phyloP scores from a whole-genome alignment of 2,888 invertebrate genomes.

The Daptonema setosum region DNA sequence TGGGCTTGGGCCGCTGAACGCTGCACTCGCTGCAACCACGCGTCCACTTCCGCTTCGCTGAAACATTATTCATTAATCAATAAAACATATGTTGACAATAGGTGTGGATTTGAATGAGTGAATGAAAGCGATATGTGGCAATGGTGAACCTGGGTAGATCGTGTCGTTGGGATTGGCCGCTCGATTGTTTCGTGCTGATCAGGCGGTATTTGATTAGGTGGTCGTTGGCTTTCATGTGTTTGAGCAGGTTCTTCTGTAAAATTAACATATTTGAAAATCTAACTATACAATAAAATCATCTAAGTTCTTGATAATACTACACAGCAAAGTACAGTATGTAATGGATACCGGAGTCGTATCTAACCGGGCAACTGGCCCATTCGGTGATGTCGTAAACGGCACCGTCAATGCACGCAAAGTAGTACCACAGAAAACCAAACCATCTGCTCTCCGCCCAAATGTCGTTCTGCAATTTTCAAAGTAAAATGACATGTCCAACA shows the following conservation, averaged over 20 bases:
- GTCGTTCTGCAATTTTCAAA: constrained; percentile 46
- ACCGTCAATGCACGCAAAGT: constrained; percentile 87
- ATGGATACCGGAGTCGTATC: background rate
- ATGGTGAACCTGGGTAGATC: background rate
- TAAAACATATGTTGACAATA: too few species aligned
- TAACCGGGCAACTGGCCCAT: constrained; percentile 77
- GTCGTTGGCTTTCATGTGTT: constrained; percentile 65
- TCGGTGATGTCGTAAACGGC: constrained; percentile 84
- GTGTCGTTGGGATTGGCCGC: background rate
- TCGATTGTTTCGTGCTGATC: background rate
- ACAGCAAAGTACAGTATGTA: background rate
- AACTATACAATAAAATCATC: background rate
- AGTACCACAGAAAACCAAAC: constrained; percentile 73
- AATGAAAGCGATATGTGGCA: too few species aligned
- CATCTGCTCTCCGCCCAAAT: constrained; percentile 77
- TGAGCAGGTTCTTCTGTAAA: constrained; percentile 40
- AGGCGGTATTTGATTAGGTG: constrained; percentile 58
- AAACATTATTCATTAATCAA: too few species aligned
- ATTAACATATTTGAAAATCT: constrained; percentile 3
- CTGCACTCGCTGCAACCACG: background rate
- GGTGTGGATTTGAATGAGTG: too few species aligned
- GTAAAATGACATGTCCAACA: background rate
- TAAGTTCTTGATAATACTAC: too few species aligned
- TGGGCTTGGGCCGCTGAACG: background rate
- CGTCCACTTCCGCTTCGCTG: background rate